Percentiles rank a stretch among this genome's conserved stretches.
These are phyloP conservation scores for Aphidius colemani DNA, from an alignment of 2,888 invertebrate species.

Conservation along the genomic window DNA sequence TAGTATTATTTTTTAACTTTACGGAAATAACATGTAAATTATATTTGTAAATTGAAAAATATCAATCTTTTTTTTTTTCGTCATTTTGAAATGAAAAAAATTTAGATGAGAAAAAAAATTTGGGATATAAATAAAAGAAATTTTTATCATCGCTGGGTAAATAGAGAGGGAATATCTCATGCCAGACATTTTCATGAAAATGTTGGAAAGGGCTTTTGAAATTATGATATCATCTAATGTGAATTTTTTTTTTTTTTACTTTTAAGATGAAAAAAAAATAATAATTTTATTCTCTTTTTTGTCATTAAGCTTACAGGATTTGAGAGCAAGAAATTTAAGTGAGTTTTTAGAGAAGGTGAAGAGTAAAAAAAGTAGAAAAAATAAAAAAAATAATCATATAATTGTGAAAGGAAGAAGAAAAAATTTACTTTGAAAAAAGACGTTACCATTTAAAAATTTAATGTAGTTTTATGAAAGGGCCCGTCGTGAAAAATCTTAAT, in stretches of 20 bases:
- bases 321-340: constrained; percentile 14
- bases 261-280: no score
- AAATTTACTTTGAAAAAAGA: constrained; percentile 22
- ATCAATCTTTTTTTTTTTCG: background rate
- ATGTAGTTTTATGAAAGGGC: constrained; percentile 54
- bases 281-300: no score
- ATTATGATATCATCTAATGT: no score
- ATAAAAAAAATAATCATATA: constrained; percentile 5
- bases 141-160: no score
- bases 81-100: background rate
- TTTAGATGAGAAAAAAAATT: background rate
- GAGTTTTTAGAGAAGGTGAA: background rate
- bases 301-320: constrained; percentile 14
- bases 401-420: background rate
- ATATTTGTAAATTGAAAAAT: background rate
- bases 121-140: no score
- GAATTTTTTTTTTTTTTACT: no score
- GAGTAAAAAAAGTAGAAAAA: constrained; percentile 13
- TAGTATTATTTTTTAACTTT: background rate
- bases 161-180: no score
- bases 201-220: no score
- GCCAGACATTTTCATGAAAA: no score
- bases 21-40: background rate
- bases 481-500: constrained; percentile 56
- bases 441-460: constrained; percentile 46